These are phyloP conservation scores for Oriolus oriolus DNA, from an alignment of 2,113 vertebrate species.

Conservation along the genomic window DNA sequence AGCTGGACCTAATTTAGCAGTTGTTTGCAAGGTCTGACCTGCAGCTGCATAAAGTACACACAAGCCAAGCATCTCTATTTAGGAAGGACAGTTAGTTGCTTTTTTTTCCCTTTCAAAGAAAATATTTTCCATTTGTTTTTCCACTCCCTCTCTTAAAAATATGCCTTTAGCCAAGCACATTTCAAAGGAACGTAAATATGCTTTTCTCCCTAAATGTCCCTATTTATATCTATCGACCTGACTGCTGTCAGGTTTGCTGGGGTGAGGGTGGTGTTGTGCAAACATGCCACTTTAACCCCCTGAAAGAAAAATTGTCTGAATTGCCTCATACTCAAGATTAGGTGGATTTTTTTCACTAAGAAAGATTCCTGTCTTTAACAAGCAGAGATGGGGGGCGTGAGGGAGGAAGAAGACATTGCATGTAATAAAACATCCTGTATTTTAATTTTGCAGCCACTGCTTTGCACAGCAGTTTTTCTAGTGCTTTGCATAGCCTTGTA, in stretches of 20 bases:
- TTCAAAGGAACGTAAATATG: slow-evolving; percentile 37
- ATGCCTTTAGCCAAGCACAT: slow-evolving; percentile 49
- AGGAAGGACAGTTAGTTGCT: background rate
- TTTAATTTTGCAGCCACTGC: slow-evolving; percentile 1
- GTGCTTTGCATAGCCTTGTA: background rate
- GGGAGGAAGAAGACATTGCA: background rate
- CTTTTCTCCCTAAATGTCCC: slow-evolving; percentile 5
- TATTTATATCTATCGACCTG: slow-evolving; percentile 11
- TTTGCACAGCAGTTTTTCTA: background rate
- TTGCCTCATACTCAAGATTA: background rate
- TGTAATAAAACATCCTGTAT: background rate
- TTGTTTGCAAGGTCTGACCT: slow-evolving; percentile 57
- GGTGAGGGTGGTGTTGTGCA: background rate
- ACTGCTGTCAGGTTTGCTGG: slow-evolving; percentile 4
- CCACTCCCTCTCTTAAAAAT: slow-evolving; percentile 52
- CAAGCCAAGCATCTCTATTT: slow-evolving; percentile 6
- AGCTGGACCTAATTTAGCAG: slow-evolving; percentile 38
- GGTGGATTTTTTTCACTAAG: background rate
- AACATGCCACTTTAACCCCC: slow-evolving; percentile 1
- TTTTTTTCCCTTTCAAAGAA: slow-evolving; percentile 29
- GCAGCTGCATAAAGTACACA: background rate
- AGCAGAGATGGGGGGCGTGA: background rate
- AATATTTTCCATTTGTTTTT: slow-evolving; percentile 61
- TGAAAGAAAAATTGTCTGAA: background rate
- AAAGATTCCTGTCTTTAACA: background rate